Evolutionary conservation across 2,888 invertebrate genomes (phyloP).

Genomic region (Sisyra terminalis): DNA sequence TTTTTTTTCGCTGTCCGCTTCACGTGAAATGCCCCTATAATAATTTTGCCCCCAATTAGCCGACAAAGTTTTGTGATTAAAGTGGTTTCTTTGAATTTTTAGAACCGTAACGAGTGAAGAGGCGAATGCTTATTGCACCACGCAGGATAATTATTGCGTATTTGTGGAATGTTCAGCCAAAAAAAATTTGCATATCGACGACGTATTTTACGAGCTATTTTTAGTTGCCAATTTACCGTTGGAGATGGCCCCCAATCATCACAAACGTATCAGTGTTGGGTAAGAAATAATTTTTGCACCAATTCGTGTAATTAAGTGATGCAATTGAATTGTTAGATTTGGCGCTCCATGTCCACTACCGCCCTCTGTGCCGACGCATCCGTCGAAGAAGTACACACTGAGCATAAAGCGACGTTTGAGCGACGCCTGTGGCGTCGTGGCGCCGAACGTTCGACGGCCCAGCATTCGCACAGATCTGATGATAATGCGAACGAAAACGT

Average conservation of each 20-base stretch:
- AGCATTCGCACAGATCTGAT: slow-evolving; percentile 78
- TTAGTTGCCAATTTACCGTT: slow-evolving; percentile 65
- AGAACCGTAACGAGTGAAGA: slow-evolving; percentile 66
- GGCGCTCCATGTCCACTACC: slow-evolving; percentile 62
- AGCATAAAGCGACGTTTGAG: slow-evolving; percentile 69
- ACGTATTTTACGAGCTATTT: slow-evolving; percentile 71
- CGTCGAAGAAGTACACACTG: slow-evolving; percentile 57
- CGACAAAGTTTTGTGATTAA: too few species aligned
- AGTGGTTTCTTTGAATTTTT: slow-evolving; percentile 11
- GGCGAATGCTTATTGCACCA: slow-evolving; percentile 57
- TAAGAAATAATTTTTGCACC: slow-evolving; percentile 16
- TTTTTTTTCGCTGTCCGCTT: too few species aligned
- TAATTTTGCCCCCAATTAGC: too few species aligned
- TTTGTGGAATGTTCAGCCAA: slow-evolving; percentile 76
- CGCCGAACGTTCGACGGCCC: slow-evolving; percentile 74
- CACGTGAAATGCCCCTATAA: too few species aligned
- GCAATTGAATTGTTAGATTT: slow-evolving; percentile 31
- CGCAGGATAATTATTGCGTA: slow-evolving; percentile 58
- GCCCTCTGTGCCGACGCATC: slow-evolving; percentile 44
- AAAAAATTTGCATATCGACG: slow-evolving; percentile 63
- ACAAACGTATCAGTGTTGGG: slow-evolving; percentile 65
- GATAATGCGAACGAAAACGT: slow-evolving; percentile 73
- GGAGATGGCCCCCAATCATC: slow-evolving; percentile 82
- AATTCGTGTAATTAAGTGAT: neutral
- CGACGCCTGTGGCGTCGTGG: slow-evolving; percentile 77